Conservation (phyloP, 2,888 invertebrate species). For the Nezara viridula region DNA sequence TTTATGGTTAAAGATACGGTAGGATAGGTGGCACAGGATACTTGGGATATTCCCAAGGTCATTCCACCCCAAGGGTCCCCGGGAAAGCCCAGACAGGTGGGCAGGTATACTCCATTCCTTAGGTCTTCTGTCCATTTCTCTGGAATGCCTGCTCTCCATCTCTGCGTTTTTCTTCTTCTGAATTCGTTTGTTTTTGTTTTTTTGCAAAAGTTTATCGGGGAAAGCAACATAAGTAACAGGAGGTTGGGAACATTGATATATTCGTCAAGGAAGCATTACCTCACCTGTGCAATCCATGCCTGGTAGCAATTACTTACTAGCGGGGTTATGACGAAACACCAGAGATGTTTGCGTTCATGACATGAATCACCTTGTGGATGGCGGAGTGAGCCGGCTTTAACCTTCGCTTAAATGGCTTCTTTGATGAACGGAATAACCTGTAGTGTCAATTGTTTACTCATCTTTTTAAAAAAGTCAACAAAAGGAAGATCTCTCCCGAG, state of each 20-base stretch:
- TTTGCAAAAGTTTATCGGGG: not conserved
- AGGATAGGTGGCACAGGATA: not conserved
- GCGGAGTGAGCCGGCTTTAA: not conserved
- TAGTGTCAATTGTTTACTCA: not conserved
- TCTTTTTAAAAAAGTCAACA: not conserved
- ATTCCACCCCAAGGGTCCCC: not conserved
- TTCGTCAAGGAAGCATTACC: not conserved
- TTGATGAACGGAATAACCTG: not conserved
- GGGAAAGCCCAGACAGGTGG: conserved; percentile 11
- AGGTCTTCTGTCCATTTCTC: not conserved
- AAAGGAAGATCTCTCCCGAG: not conserved
- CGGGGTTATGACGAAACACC: not conserved
- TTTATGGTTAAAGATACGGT: not conserved
- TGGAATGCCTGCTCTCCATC: not conserved
- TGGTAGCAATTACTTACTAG: too few species aligned
- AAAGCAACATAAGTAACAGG: not conserved
- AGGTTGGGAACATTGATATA: not conserved
- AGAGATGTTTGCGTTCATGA: not conserved
- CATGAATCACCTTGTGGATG: not conserved
- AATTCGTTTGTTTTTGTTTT: not conserved
- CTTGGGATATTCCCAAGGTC: not conserved
- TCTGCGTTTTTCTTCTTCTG: not conserved
- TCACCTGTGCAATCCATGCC: not conserved
- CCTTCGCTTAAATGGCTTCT: not conserved
- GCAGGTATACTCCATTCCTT: not conserved